Evolutionary conservation across 2,888 invertebrate genomes (phyloP).

Genomic region (Cephonodes hylas): DNA sequence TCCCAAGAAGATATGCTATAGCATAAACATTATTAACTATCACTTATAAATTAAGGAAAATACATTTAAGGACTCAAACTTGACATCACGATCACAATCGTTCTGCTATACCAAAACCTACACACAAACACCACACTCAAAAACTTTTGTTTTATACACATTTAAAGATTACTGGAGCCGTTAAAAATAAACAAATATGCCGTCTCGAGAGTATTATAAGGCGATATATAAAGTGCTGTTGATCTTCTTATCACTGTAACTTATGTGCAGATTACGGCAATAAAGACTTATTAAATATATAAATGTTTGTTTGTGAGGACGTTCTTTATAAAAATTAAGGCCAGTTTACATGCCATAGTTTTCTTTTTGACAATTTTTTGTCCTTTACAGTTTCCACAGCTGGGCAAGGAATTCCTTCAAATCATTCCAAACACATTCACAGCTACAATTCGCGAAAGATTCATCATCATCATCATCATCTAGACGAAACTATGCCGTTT

Average conservation of each 20-base stretch:
- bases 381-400: no score
- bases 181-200: conserved; percentile 43
- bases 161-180: conserved; percentile 11
- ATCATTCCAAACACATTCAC: no score
- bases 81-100: background rate
- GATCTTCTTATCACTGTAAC: conserved; percentile 75
- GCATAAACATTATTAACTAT: no score
- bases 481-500: no score
- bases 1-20: no score
- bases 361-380: background rate
- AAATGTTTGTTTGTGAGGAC: conserved; percentile 15
- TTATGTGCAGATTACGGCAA: conserved; percentile 74
- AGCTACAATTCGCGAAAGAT: no score
- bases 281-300: conserved; percentile 66
- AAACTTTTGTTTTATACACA: background rate
- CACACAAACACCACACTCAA: background rate
- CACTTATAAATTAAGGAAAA: no score
- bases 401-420: no score
- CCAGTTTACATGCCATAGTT: background rate
- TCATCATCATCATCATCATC: no score
- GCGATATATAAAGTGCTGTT: conserved; percentile 52
- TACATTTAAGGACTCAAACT: no score
- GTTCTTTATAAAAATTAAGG: background rate
- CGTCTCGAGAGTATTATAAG: conserved; percentile 43
- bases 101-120: background rate